A percentile compares a stretch with the other conserved stretches of the same genome.
These are phyloP conservation scores for Drosophila navojoa DNA, from an alignment of 1,140 invertebrate species.

Conservation along the genomic window DNA sequence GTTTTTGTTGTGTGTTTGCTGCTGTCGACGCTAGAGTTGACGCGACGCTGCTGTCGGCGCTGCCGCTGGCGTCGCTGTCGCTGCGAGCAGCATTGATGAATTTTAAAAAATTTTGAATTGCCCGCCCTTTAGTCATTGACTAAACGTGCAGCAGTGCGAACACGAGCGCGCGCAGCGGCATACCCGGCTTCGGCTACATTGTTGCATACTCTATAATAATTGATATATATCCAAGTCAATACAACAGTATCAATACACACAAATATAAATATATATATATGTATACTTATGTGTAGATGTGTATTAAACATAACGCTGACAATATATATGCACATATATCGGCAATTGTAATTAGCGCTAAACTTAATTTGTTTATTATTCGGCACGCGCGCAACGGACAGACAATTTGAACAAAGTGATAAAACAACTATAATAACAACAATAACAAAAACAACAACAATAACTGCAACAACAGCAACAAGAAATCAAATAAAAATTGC, in stretches of 20 bases:
- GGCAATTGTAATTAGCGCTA: constrained; percentile 26
- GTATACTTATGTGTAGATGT: background rate
- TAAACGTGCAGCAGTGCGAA: constrained; percentile 83
- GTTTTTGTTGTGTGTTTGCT: constrained; percentile 81
- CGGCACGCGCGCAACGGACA: constrained; percentile 64
- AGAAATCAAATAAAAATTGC: constrained; percentile 33
- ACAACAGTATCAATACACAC: background rate
- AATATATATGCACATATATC: constrained; percentile 27
- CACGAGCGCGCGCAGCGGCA: constrained; percentile 50
- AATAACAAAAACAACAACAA: constrained; percentile 21
- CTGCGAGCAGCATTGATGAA: constrained; percentile 66
- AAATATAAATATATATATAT: background rate
- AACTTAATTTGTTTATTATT: constrained; percentile 43
- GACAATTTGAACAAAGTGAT: constrained; percentile 35
- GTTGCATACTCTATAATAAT: constrained; percentile 19
- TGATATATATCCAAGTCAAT: constrained; percentile 16
- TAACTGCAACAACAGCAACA: constrained; percentile 9
- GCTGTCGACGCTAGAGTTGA: constrained; percentile 57
- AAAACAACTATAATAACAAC: constrained; percentile 15
- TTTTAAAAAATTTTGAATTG: constrained; percentile 84
- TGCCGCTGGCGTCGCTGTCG: constrained; percentile 35
- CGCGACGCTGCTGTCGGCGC: constrained; percentile 33
- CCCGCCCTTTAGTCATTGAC: constrained; percentile 83
- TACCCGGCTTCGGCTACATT: constrained; percentile 42
- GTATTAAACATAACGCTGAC: constrained; percentile 12